Percentiles rank a stretch among this genome's conserved stretches.
phyloP scores from a whole-genome alignment of 2,113 vertebrate species.

The Callipepla californica region DNA sequence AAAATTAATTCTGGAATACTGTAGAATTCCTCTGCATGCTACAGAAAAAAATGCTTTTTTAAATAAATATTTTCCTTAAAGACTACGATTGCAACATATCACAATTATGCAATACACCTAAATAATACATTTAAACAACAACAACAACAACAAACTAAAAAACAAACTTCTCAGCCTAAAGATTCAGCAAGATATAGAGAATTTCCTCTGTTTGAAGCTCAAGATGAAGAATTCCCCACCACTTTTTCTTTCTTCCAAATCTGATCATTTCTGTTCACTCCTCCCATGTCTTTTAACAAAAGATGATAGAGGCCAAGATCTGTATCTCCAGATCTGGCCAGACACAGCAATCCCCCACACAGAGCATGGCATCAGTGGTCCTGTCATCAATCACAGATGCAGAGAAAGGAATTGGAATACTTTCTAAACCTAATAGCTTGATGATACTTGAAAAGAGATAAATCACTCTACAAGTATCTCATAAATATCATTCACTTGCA shows the following conservation, averaged over 20 bases:
- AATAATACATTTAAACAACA: neutral
- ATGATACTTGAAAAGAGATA: constrained; percentile 48
- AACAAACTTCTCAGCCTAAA: neutral
- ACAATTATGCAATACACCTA: neutral
- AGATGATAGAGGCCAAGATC: constrained; percentile 35
- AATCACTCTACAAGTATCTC: constrained; percentile 15
- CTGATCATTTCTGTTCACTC: neutral
- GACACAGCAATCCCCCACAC: constrained; percentile 36
- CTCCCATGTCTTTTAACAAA: constrained; percentile 20
- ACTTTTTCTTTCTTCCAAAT: constrained; percentile 31
- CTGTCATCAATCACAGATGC: constrained; percentile 32
- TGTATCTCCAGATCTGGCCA: constrained; percentile 36
- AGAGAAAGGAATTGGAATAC: constrained; percentile 19
- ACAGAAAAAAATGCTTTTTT: neutral
- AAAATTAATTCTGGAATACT: constrained; percentile 3
- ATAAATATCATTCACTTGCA: neutral
- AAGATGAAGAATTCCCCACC: neutral
- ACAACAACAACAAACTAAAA: no score
- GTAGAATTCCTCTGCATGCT: neutral
- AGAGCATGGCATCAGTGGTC: neutral
- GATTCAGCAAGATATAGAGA: neutral
- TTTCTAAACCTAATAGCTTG: constrained; percentile 39
- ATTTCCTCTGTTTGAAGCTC: neutral
- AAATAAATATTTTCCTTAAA: neutral
- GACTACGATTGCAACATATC: neutral